phyloP scores from a whole-genome alignment of 92 coral and sea anemone genomes.

The Palythoa grandiflora region DNA sequence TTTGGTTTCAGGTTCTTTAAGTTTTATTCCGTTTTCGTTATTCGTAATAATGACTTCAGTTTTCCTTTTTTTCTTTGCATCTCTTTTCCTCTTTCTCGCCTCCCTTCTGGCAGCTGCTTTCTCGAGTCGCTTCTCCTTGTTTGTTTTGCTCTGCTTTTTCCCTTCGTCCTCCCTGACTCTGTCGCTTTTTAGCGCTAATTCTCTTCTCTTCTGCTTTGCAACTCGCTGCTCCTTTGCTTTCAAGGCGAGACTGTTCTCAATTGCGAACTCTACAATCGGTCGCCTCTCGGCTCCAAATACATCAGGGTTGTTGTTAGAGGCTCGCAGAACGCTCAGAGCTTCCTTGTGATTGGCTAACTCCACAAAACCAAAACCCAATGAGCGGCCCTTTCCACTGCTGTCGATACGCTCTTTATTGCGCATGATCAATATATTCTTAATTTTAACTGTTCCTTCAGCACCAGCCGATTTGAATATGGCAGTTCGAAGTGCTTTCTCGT shows the following conservation, averaged over 20 bases:
- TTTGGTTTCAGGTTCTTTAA: neutral
- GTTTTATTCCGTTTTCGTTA: conserved; percentile 2
- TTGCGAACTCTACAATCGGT: conserved; percentile 95
- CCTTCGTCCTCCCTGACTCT: conserved; percentile 35
- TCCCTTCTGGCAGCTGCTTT: conserved; percentile 65
- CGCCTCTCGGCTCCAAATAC: conserved; percentile 91
- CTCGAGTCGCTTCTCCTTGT: conserved; percentile 78
- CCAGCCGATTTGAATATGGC: conserved; percentile 73
- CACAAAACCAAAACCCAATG: conserved; percentile 91
- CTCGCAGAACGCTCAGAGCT: conserved; percentile 85
- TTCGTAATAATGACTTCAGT: conserved; percentile 23
- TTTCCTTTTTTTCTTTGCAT: conserved; percentile 51
- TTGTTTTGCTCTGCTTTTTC: conserved; percentile 58
- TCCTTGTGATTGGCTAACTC: conserved; percentile 88
- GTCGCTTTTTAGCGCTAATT: conserved; percentile 33
- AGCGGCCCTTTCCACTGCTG: conserved; percentile 82
- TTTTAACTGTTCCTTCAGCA: conserved; percentile 51
- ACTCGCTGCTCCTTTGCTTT: conserved; percentile 83
- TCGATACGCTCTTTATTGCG: conserved; percentile 90
- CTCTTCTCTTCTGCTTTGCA: conserved; percentile 56
- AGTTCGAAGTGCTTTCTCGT: conserved; percentile 71
- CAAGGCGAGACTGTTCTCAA: conserved; percentile 89
- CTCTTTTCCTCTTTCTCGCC: conserved; percentile 66
- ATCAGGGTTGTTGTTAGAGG: conserved; percentile 91
- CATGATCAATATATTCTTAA: conserved; percentile 77